These are phyloP conservation scores for Ctenicera cuprea DNA, from an alignment of 2,888 invertebrate genomes.

Conservation along the genomic window DNA sequence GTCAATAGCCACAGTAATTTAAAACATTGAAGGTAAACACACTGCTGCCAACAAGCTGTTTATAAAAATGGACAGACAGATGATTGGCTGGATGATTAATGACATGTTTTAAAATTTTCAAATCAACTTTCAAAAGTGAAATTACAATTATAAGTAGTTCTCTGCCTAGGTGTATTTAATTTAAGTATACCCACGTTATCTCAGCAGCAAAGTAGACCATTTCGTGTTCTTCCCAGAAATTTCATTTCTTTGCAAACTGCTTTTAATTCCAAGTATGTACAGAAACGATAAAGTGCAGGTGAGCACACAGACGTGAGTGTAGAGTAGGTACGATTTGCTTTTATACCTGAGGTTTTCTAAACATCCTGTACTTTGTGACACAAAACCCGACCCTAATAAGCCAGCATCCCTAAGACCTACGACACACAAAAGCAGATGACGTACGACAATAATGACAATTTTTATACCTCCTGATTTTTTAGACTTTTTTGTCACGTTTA, in stretches of 20 bases:
- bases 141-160: constrained; percentile 6
- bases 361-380: constrained; percentile 70
- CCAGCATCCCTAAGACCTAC: constrained; percentile 63
- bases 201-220: background rate
- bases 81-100: constrained; percentile 18
- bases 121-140: constrained; percentile 15
- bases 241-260: constrained; percentile 36
- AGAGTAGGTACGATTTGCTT: constrained; percentile 45
- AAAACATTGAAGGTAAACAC: constrained; percentile 6
- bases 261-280: constrained; percentile 45
- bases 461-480: constrained; percentile 64
- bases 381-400: constrained; percentile 68
- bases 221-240: background rate
- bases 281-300: constrained; percentile 53
- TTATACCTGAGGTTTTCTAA: constrained; percentile 66
- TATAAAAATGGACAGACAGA: constrained; percentile 26
- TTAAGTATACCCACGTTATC: background rate
- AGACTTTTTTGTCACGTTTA: constrained; percentile 53
- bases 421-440: constrained; percentile 66
- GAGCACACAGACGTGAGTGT: constrained; percentile 49
- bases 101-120: constrained; percentile 1
- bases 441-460: constrained; percentile 69
- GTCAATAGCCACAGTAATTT: constrained; percentile 11
- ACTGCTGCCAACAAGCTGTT: constrained; percentile 4
- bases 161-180: background rate